These are phyloP conservation scores for Microctonus hyperodae DNA, from an alignment of 2,888 invertebrate genomes.

Conservation along the genomic window DNA sequence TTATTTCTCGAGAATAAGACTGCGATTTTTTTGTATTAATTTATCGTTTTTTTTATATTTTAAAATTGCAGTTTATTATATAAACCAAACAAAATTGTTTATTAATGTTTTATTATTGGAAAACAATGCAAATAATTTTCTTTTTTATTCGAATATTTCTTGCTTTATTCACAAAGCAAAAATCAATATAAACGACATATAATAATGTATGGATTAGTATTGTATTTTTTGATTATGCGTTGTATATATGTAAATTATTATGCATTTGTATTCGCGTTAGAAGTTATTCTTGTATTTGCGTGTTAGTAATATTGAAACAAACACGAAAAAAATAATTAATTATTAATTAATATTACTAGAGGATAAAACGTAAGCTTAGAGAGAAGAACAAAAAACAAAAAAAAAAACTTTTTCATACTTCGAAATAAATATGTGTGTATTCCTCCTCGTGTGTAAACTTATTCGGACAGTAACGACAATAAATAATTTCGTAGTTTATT, in stretches of 20 bases:
- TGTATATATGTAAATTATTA: slow-evolving; percentile 62
- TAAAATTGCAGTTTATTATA: slow-evolving; percentile 2
- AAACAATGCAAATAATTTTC: not conserved
- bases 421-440: slow-evolving; percentile 11
- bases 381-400: slow-evolving; percentile 28
- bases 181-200: slow-evolving; percentile 22
- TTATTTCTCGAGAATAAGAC: slow-evolving; percentile 31
- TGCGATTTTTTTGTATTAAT: slow-evolving; percentile 20
- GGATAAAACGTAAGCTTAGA: slow-evolving; percentile 21
- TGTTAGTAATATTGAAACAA: slow-evolving; percentile 28
- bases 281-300: slow-evolving; percentile 42
- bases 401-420: slow-evolving; percentile 25
- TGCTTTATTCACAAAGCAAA: slow-evolving; percentile 6
- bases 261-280: slow-evolving; percentile 56
- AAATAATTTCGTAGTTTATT: slow-evolving; percentile 11
- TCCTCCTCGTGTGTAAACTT: slow-evolving; percentile 34
- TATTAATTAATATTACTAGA: not conserved
- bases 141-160: slow-evolving; percentile 3
- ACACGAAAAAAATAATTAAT: not conserved
- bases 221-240: slow-evolving; percentile 57
- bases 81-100: slow-evolving; percentile 25
- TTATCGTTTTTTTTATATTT: slow-evolving; percentile 8
- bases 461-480: slow-evolving; percentile 42
- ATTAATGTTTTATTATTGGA: not conserved
- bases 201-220: slow-evolving; percentile 36